phyloP scores from a whole-genome alignment of 1,140 invertebrate species.

The Penaeus indicus region DNA sequence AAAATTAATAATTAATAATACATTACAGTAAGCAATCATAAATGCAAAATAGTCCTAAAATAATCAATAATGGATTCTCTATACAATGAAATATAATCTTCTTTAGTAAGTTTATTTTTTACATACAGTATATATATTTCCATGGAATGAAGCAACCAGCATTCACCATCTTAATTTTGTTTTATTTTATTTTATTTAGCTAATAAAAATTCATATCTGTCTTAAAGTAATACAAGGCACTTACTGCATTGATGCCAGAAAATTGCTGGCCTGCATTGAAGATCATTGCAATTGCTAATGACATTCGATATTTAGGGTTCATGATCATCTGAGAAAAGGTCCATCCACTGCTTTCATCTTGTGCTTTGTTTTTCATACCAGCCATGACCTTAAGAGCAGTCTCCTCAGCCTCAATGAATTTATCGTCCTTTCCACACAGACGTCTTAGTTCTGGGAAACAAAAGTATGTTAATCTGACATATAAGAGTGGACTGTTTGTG shows the following conservation, averaged over 20 bases:
- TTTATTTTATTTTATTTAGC: no score
- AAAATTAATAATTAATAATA: not conserved
- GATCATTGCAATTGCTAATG: conserved; percentile 1
- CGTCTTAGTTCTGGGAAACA: conserved; percentile 18
- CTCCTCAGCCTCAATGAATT: conserved; percentile 34
- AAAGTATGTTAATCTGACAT: not conserved
- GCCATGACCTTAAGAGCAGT: not conserved
- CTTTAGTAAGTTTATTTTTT: no score
- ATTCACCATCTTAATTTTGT: no score
- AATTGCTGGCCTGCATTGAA: conserved; percentile 50
- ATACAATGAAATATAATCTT: no score
- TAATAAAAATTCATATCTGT: no score
- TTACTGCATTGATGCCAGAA: conserved; percentile 55
- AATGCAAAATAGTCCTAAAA: no score
- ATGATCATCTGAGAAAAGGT: not conserved
- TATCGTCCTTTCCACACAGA: conserved; percentile 16
- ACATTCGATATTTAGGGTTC: not conserved
- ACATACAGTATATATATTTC: no score
- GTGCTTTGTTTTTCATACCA: not conserved
- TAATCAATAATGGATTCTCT: no score
- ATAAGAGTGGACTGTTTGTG: not conserved
- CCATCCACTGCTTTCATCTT: not conserved
- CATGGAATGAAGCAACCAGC: no score
- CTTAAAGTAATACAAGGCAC: not conserved
- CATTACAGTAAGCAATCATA: not conserved